Conservation (phyloP, 2,888 invertebrate genomes). For the Cecidostiba fungosa region DNA sequence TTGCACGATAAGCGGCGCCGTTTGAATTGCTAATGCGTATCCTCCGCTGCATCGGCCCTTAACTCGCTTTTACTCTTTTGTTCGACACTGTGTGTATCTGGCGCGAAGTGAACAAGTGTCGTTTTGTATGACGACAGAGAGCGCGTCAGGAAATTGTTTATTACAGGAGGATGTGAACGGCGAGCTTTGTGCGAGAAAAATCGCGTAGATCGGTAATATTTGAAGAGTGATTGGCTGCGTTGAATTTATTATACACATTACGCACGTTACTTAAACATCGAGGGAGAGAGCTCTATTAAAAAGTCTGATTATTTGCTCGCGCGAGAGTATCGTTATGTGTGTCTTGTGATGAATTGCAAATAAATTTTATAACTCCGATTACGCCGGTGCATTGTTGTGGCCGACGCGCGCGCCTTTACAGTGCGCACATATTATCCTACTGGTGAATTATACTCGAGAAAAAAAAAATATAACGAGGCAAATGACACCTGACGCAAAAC, state of each 20-base stretch:
- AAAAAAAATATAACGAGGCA: background rate
- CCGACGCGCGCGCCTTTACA: background rate
- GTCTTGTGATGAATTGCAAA: slow-evolving; percentile 4
- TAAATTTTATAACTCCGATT: slow-evolving; percentile 11
- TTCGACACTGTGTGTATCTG: background rate
- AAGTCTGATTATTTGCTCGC: background rate
- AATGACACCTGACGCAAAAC: background rate
- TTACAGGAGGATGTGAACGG: background rate
- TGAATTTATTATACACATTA: background rate
- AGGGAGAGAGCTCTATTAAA: background rate
- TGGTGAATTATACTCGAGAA: background rate
- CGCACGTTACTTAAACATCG: slow-evolving; percentile 12
- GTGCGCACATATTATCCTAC: background rate
- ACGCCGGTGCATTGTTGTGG: background rate
- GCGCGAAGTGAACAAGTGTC: background rate
- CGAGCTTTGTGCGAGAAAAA: background rate
- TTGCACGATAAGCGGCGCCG: slow-evolving; percentile 56
- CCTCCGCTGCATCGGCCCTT: background rate
- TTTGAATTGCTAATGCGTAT: slow-evolving; percentile 53
- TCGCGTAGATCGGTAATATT: background rate
- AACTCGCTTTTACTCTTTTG: background rate
- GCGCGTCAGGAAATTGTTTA: slow-evolving; percentile 3
- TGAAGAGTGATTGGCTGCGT: background rate
- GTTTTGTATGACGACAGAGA: background rate
- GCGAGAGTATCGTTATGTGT: background rate